Conservation (phyloP, 2,797 vertebrate species). For the Kryptopterus vitreolus region DNA sequence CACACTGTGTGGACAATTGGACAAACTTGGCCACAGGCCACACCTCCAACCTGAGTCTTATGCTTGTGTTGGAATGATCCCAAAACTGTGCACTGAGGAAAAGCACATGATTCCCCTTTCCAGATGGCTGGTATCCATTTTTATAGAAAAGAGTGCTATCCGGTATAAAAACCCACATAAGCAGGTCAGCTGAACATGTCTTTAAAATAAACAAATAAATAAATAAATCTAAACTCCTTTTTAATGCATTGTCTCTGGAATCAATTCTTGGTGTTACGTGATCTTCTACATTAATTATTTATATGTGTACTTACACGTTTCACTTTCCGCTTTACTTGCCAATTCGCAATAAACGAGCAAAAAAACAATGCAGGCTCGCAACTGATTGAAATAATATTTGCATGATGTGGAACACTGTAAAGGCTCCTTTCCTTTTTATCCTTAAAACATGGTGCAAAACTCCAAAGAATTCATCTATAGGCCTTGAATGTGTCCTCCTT, state of each 20-base stretch:
- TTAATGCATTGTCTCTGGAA: not conserved
- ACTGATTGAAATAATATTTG: not conserved
- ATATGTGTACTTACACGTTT: no score
- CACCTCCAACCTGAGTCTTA: slow-evolving; percentile 13
- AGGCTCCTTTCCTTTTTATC: not conserved
- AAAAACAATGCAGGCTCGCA: not conserved
- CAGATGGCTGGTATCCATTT: not conserved
- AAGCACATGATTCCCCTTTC: not conserved
- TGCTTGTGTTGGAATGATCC: slow-evolving; percentile 8
- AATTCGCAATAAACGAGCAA: not conserved
- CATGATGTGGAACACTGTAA: not conserved
- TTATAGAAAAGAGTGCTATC: not conserved
- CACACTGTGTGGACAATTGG: not conserved
- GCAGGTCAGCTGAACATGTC: not conserved
- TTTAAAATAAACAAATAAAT: no score
- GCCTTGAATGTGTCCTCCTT: not conserved
- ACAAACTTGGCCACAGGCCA: not conserved
- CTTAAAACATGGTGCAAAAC: not conserved
- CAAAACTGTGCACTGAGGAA: not conserved
- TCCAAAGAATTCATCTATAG: not conserved
- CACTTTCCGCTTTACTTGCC: not conserved
- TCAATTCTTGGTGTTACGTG: not conserved
- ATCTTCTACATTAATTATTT: not conserved
- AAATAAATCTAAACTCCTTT: not conserved
- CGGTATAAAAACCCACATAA: not conserved